These are phyloP conservation scores for Sebastes steindachneri DNA, from an alignment of 2,797 vertebrate genomes.

Conservation along the genomic window DNA sequence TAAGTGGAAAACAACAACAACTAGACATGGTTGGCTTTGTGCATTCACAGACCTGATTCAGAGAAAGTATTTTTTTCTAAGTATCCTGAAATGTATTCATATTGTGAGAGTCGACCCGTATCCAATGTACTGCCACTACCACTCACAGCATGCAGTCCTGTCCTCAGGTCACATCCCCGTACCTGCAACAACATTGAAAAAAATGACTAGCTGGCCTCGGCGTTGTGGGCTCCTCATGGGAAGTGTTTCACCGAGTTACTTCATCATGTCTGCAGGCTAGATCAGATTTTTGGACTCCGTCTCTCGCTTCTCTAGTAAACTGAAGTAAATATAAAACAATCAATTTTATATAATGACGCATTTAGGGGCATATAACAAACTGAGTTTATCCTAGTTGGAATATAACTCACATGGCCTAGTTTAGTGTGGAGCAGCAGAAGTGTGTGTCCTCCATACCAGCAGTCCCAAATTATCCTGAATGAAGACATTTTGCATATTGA, in stretches of 20 bases:
- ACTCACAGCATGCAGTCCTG: background rate
- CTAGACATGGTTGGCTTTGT: too few relatives aligned
- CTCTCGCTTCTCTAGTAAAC: background rate
- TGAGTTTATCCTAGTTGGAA: background rate
- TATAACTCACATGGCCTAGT: background rate
- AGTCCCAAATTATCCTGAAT: background rate
- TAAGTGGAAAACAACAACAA: background rate
- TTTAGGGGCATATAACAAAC: background rate
- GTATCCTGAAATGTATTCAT: background rate
- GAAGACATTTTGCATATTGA: background rate
- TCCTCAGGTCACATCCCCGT: background rate
- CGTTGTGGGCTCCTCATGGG: background rate
- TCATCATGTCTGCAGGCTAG: background rate
- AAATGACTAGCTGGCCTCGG: background rate
- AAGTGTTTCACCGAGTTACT: background rate
- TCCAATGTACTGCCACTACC: background rate
- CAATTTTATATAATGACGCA: background rate
- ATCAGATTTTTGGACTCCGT: background rate
- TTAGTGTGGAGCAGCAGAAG: background rate
- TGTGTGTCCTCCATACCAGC: background rate
- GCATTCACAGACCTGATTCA: background rate
- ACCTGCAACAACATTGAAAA: background rate
- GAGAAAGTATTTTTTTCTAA: background rate
- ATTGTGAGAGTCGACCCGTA: background rate
- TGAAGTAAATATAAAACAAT: background rate